A percentile compares a stretch with the other conserved stretches of the same genome.
These are phyloP conservation scores for Acleris laterana DNA, from an alignment of 2,888 invertebrate species.

Conservation along the genomic window DNA sequence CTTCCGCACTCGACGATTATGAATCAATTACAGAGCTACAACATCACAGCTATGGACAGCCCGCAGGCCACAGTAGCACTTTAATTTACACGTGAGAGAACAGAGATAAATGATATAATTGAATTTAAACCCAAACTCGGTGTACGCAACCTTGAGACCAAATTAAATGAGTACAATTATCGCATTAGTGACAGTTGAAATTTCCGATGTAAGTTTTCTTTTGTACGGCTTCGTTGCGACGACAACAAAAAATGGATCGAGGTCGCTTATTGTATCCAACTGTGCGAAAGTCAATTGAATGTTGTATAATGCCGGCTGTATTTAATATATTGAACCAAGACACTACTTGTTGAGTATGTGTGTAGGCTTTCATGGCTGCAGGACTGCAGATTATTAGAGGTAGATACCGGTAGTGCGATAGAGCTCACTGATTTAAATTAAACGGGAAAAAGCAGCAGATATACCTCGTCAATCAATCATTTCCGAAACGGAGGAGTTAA, in stretches of 20 bases:
- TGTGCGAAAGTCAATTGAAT: slow-evolving; percentile 14
- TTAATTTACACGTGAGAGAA: neutral
- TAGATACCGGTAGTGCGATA: too few relatives aligned
- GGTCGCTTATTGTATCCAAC: slow-evolving; percentile 25
- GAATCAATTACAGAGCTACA: slow-evolving; percentile 54
- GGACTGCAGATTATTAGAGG: too few relatives aligned
- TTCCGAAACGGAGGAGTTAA: too few relatives aligned
- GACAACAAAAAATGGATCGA: slow-evolving; percentile 19
- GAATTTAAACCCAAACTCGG: too few relatives aligned
- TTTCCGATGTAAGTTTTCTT: slow-evolving; percentile 19
- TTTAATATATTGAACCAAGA: neutral
- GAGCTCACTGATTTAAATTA: too few relatives aligned
- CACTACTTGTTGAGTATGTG: too few relatives aligned
- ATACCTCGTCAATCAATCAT: too few relatives aligned
- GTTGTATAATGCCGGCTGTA: neutral
- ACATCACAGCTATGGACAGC: slow-evolving; percentile 31
- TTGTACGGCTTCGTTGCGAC: slow-evolving; percentile 1
- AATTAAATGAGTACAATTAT: neutral
- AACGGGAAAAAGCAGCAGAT: too few relatives aligned
- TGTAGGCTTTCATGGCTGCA: too few relatives aligned
- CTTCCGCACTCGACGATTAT: slow-evolving; percentile 60
- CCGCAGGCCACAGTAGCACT: slow-evolving; percentile 3
- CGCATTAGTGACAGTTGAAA: slow-evolving; percentile 1
- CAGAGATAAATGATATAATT: neutral
- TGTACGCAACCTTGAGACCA: slow-evolving; percentile 1